Conservation (phyloP, 2,888 invertebrate species). For the Carabus problematicus region DNA sequence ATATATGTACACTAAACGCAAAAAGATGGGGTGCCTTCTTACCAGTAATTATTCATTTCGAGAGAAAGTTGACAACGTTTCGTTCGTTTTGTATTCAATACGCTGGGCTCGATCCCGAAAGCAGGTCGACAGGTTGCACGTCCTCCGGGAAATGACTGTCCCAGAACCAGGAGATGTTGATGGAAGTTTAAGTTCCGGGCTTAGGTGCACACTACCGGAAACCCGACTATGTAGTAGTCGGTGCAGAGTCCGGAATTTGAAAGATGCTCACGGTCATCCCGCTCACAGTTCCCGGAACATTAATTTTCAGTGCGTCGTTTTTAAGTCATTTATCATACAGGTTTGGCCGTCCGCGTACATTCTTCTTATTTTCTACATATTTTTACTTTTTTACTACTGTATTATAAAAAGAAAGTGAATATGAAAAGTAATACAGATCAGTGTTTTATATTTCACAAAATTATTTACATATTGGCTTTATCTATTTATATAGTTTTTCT, state of each 20-base stretch:
- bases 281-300: constrained; percentile 19
- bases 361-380: too few species aligned
- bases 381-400: too few species aligned
- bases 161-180: not conserved
- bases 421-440: too few species aligned
- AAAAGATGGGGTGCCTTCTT: not conserved
- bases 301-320: constrained; percentile 25
- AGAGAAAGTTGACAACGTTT: not conserved
- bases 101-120: not conserved
- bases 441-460: too few species aligned
- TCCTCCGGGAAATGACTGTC: constrained; percentile 9
- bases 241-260: not conserved
- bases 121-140: not conserved
- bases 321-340: constrained; percentile 22
- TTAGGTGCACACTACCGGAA: constrained; percentile 6
- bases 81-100: constrained; percentile 18
- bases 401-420: too few species aligned
- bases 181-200: not conserved
- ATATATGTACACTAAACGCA: too few species aligned
- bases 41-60: constrained; percentile 5
- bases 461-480: too few species aligned
- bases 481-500: too few species aligned
- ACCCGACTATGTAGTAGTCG: constrained; percentile 5
- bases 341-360: too few species aligned
- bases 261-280: constrained; percentile 13